Percentiles rank a stretch among this genome's conserved stretches.
Evolutionary conservation across 2,888 invertebrate genomes (phyloP).

Genomic region (Caenorhabditis angaria): DNA sequence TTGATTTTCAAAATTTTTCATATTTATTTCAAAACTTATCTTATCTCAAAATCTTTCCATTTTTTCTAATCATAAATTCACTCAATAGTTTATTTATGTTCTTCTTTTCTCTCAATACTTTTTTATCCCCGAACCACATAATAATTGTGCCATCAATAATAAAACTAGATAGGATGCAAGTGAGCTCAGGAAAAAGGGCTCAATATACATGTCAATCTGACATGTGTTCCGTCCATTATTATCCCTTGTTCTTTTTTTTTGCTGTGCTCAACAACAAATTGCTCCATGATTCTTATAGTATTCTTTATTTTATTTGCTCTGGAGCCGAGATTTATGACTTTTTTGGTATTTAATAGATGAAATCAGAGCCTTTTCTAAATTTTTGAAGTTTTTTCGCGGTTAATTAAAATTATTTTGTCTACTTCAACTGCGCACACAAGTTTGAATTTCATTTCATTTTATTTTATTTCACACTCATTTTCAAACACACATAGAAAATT

Average conservation of each 20-base stretch:
- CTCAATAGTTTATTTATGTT: background rate
- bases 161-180: background rate
- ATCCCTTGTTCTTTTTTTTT: background rate
- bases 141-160: background rate
- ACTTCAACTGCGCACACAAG: too few species aligned
- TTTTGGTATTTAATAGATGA: too few species aligned
- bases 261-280: too few species aligned
- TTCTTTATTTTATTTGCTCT: background rate
- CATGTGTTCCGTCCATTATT: constrained; percentile 4
- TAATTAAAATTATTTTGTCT: too few species aligned
- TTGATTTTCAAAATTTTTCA: too few species aligned
- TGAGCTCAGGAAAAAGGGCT: background rate
- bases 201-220: constrained; percentile 4
- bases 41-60: too few species aligned
- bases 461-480: too few species aligned
- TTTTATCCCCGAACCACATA: background rate
- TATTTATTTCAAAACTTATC: too few species aligned
- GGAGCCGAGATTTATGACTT: too few species aligned
- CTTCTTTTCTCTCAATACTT: background rate
- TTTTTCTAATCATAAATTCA: background rate
- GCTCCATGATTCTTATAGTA: constrained; percentile 4
- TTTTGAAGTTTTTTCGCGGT: too few species aligned
- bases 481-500: background rate
- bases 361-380: too few species aligned
- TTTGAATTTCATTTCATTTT: too few species aligned